Percentiles rank a stretch among this genome's conserved stretches.
These are phyloP conservation scores for Brenthis daphne DNA, from an alignment of 2,888 invertebrate species.

Conservation along the genomic window DNA sequence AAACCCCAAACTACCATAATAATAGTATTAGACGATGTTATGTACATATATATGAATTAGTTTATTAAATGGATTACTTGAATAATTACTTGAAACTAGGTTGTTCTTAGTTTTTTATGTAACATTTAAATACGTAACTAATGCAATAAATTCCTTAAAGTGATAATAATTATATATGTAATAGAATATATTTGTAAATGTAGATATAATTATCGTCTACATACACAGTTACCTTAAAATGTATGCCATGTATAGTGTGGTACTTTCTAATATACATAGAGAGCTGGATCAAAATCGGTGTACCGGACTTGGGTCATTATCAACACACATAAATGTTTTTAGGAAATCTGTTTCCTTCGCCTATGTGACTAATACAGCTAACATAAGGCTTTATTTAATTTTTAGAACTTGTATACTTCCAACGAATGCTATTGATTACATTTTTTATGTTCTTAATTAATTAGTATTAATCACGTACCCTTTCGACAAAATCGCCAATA, in stretches of 20 bases:
- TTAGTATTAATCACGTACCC: constrained; percentile 13
- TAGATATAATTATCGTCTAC: constrained; percentile 11
- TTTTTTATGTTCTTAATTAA: neutral
- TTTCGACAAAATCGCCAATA: constrained; percentile 14
- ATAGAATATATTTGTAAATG: constrained; percentile 10
- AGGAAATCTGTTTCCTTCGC: constrained; percentile 10
- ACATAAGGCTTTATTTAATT: neutral
- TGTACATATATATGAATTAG: neutral
- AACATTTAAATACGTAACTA: constrained; percentile 4
- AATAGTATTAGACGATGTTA: no score
- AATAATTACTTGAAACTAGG: constrained; percentile 4
- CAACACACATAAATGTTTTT: constrained; percentile 4
- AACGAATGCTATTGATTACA: neutral
- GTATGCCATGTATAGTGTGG: constrained; percentile 14
- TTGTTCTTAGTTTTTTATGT: constrained; percentile 6
- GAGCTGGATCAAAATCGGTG: neutral
- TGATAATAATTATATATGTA: constrained; percentile 12
- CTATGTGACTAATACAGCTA: neutral
- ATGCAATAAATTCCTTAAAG: constrained; percentile 16
- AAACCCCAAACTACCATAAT: no score
- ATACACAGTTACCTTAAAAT: neutral
- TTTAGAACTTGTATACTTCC: constrained; percentile 10
- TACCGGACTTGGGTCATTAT: neutral
- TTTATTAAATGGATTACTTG: constrained; percentile 7
- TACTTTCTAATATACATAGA: neutral